Conservation (phyloP, 23 tunicate species). For the Pegea sp. region DNA sequence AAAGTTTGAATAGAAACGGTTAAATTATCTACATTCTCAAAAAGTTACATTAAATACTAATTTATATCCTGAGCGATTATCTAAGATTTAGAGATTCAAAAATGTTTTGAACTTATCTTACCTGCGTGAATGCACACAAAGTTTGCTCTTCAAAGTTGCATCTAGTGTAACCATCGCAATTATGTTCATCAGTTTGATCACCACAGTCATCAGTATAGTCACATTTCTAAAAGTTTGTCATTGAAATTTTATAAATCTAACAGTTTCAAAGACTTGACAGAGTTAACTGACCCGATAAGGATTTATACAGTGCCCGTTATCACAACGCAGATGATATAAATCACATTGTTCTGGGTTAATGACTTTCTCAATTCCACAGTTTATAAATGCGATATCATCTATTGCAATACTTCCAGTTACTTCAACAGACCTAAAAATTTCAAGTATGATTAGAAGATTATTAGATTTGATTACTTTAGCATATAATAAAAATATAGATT, state of each 20-base stretch:
- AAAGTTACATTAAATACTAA: not conserved
- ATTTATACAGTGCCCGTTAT: slow-evolving; percentile 45
- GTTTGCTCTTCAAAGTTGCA: slow-evolving; percentile 50
- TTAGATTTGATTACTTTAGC: too few species aligned
- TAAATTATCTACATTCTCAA: too few species aligned
- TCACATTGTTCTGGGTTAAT: slow-evolving; percentile 11
- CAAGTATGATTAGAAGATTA: too few species aligned
- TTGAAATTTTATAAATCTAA: not conserved
- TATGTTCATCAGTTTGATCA: slow-evolving; percentile 50
- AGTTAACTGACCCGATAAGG: not conserved
- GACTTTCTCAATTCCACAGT: slow-evolving; percentile 31
- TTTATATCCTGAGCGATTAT: not conserved
- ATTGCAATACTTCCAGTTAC: slow-evolving; percentile 61
- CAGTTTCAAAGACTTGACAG: not conserved
- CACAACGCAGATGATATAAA: slow-evolving; percentile 22
- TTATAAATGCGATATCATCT: slow-evolving; percentile 50
- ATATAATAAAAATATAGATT: too few species aligned
- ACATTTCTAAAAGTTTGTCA: slow-evolving; percentile 17
- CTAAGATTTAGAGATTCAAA: not conserved
- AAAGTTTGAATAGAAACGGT: too few species aligned
- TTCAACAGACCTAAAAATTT: slow-evolving; percentile 51
- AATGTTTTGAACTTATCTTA: slow-evolving; percentile 2
- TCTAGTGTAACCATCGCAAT: slow-evolving; percentile 41
- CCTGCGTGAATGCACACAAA: slow-evolving; percentile 43
- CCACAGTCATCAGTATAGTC: slow-evolving; percentile 93